phyloP scores from a whole-genome alignment of 1,140 invertebrate genomes.

The Idris sp. region DNA sequence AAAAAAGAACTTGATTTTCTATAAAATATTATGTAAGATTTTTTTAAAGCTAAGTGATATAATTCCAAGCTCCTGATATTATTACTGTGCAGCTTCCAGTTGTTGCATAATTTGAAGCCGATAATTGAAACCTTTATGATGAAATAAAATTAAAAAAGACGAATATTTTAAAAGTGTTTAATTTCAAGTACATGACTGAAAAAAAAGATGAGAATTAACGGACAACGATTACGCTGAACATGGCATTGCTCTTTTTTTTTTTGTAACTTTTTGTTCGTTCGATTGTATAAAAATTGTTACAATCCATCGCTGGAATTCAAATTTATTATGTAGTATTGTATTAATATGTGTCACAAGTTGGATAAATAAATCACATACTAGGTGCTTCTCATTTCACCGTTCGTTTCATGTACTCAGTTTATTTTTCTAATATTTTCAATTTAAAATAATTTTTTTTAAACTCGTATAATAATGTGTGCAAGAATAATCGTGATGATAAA shows the following conservation, averaged over 20 bases:
- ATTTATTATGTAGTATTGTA: constrained; percentile 31
- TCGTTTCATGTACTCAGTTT: too few species aligned
- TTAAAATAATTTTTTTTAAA: too few species aligned
- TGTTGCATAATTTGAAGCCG: constrained; percentile 38
- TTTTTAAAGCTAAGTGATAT: too few species aligned
- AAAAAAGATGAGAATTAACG: constrained; percentile 2
- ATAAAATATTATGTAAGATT: too few species aligned
- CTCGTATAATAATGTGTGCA: too few species aligned
- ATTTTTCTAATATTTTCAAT: too few species aligned
- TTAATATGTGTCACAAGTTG: constrained; percentile 30
- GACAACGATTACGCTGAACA: neutral
- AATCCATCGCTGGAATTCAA: constrained; percentile 4
- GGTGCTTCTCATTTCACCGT: constrained; percentile 21
- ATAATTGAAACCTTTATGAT: constrained; percentile 14
- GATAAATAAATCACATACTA: constrained; percentile 33
- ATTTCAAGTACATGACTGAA: constrained; percentile 18
- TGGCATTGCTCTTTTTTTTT: too few species aligned
- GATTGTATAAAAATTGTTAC: constrained; percentile 23
- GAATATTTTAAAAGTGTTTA: constrained; percentile 17
- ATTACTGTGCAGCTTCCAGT: constrained; percentile 20
- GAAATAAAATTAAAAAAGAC: constrained; percentile 3
- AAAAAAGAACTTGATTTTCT: too few species aligned
- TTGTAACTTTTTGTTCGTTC: constrained; percentile 1
- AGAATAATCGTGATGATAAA: too few species aligned
- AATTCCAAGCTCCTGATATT: constrained; percentile 25